phyloP scores from a whole-genome alignment of 2,113 vertebrate genomes.

The Corythornis vintsioides region DNA sequence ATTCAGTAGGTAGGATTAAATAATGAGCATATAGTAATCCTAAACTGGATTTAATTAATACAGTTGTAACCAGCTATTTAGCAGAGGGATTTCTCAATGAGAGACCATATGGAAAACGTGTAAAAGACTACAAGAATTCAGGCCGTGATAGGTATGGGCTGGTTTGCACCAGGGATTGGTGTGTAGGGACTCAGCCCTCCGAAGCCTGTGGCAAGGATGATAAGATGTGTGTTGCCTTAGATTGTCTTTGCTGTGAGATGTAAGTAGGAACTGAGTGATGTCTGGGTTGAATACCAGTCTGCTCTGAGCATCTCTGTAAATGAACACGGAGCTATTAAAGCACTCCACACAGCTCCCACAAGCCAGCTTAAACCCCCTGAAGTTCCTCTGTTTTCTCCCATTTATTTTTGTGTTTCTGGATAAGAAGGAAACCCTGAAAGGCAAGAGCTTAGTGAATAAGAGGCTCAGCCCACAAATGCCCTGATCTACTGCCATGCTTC shows the following conservation, averaged over 20 bases:
- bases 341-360: not conserved
- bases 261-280: rapidly evolving
- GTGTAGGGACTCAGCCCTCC: not conserved
- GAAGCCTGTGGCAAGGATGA: not conserved
- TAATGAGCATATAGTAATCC: not conserved
- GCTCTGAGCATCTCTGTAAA: not conserved
- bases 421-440: not conserved
- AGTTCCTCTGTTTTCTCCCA: not conserved
- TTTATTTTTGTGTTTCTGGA: not conserved
- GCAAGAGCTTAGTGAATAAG: not conserved
- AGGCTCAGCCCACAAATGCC: not conserved
- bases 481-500: not conserved
- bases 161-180: rapidly evolving
- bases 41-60: not conserved
- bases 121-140: not conserved
- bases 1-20: not conserved
- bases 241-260: not conserved
- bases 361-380: not conserved
- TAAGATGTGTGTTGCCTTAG: not conserved
- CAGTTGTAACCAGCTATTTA: not conserved
- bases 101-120: not conserved
- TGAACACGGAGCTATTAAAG: not conserved
- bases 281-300: not conserved
- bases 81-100: not conserved
- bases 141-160: rapidly evolving